Evolutionary conservation across 2,888 invertebrate genomes (phyloP).

Genomic region (Plebejus argus): DNA sequence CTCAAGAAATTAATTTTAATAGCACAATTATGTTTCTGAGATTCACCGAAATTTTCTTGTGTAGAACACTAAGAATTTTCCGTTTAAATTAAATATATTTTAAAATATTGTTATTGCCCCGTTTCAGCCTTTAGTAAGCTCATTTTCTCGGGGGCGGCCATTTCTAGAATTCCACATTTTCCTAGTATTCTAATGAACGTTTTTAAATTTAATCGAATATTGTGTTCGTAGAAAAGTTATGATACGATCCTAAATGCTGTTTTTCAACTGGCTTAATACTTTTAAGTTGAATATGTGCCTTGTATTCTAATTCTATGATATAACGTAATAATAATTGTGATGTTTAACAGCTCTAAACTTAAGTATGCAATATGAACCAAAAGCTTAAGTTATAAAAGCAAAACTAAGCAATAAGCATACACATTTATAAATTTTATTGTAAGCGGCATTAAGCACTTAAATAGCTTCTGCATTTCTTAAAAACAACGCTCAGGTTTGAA

Average conservation of each 20-base stretch:
- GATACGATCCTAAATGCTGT: not conserved
- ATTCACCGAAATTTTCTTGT: not conserved
- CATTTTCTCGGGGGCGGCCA: not conserved
- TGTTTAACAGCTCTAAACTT: too few relatives aligned
- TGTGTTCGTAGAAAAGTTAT: not conserved
- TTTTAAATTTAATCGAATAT: not conserved
- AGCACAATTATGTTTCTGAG: not conserved
- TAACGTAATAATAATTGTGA: too few relatives aligned
- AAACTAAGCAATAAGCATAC: too few relatives aligned
- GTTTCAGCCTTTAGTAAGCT: not conserved
- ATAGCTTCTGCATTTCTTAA: too few relatives aligned
- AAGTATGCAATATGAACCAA: too few relatives aligned
- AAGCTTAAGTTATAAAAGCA: too few relatives aligned
- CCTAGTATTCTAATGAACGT: not conserved
- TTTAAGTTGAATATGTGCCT: too few relatives aligned
- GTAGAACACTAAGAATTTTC: not conserved
- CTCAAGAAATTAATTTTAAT: not conserved
- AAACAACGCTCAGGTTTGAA: too few relatives aligned
- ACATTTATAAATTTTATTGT: too few relatives aligned
- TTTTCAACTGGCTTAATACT: not conserved
- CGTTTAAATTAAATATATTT: not conserved
- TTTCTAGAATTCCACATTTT: not conserved
- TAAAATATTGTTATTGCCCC: slow-evolving; percentile 1
- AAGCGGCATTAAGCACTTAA: too few relatives aligned
- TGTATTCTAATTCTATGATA: too few relatives aligned